Base-by-base conservation (phyloP, 2,797 vertebrate species). In the Dermochelys coriacea region DNA sequence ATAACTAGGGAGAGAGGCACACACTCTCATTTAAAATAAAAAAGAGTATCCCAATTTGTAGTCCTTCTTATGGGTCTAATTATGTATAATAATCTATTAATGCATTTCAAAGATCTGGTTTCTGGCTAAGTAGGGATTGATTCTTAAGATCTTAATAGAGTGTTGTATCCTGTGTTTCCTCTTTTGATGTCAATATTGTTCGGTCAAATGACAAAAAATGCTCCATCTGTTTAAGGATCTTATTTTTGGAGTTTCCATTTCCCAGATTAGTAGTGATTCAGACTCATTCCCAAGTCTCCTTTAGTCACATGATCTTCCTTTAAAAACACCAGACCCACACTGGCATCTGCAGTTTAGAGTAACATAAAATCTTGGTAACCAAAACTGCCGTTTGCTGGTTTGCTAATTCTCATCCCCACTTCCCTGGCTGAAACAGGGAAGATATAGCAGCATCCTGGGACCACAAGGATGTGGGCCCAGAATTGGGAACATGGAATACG, bases 71-170 rank as follows among this genome's bases (percentile, higher is more conserved):
- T 37, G 83, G 49, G 12, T 31, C 71, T 89, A 94, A 91, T 51
- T 88, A 64, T 80, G 25, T 85, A 61, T 83, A 54, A 92, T 54
- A 86, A 23, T 12, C 80, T 87, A 23, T 1, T 37, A 55, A 90
- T 47, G 14, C 57, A 89, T 88, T 93, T 95, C 93, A 95, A 95
- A 95, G 84, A 51, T 57, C 71, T 6, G 1, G 16, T 82, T 87
- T 79, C n/a, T 91, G 93, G 95, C 91, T 61, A 93, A 52, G 78
- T 29, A 2, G 0, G 27, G 80, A 16, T 12, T 94, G 89, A 92
- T 75, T n/a, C 77, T 84, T 14, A 23, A 37, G 83, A 23, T 21
- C 49, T 96, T 82, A 88, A 91, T 45, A 94, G 85, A 91, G 93
- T 87, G 86, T 34, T 45, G 12, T 10, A 85, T 27, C 1, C 74